These are phyloP conservation scores for Cyrtonyx montezumae DNA, from an alignment of 2,113 vertebrate genomes.

Conservation along the genomic window DNA sequence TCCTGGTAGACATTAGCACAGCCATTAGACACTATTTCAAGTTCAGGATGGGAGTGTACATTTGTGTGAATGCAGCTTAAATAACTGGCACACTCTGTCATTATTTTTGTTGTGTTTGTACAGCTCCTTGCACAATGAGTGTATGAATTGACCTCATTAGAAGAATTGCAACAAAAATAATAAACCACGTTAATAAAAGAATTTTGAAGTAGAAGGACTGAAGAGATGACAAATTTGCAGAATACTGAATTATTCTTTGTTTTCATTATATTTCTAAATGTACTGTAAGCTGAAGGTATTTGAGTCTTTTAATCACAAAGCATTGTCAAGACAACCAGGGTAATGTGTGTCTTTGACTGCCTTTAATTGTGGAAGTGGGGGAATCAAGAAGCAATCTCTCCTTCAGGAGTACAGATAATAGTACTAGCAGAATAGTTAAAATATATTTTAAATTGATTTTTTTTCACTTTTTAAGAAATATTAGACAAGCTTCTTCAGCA, in stretches of 20 bases:
- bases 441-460: slow-evolving; percentile 34
- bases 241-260: slow-evolving; percentile 32
- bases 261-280: slow-evolving; percentile 40
- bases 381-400: background rate
- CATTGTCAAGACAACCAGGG: slow-evolving; percentile 55
- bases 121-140: background rate
- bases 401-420: background rate
- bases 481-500: slow-evolving; percentile 40
- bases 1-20: background rate
- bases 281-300: slow-evolving; percentile 4
- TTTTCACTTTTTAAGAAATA: slow-evolving; percentile 24
- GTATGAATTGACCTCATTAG: background rate
- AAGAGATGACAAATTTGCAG: slow-evolving; percentile 6
- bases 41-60: background rate
- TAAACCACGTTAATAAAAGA: background rate
- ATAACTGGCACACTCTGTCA: background rate
- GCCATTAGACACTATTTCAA: background rate
- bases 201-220: slow-evolving; percentile 8
- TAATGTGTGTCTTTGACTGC: slow-evolving; percentile 17
- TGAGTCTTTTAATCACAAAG: slow-evolving; percentile 49
- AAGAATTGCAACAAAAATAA: background rate
- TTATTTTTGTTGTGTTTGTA: background rate
- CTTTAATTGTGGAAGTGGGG: background rate
- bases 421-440: background rate
- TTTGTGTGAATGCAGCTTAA: background rate